Percentiles rank a stretch among this genome's conserved stretches.
Conservation (phyloP, 2,888 invertebrate species). For the Morinoia aosen region DNA sequence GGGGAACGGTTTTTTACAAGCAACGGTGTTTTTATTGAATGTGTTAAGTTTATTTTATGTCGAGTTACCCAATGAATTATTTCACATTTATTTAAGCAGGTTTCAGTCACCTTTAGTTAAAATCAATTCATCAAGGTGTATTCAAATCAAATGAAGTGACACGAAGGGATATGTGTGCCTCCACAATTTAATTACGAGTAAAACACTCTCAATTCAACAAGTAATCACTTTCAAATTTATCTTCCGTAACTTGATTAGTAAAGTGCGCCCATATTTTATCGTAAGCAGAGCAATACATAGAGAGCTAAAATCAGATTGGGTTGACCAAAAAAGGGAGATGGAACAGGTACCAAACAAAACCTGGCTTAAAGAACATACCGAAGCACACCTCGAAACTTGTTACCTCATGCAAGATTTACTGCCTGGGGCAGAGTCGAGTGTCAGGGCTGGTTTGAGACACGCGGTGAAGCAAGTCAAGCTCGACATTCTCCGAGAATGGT, state of each 20-base stretch:
- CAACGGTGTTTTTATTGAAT: too few relatives aligned
- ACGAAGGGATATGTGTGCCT: too few relatives aligned
- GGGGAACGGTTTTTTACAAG: not conserved
- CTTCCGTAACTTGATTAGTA: not conserved
- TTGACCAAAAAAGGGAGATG: not conserved
- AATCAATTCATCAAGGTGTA: too few relatives aligned
- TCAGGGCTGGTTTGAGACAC: not conserved
- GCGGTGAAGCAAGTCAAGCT: not conserved
- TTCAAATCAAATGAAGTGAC: too few relatives aligned
- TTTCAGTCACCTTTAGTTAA: too few relatives aligned
- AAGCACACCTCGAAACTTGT: not conserved
- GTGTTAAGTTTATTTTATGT: too few relatives aligned
- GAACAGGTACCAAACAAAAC: not conserved
- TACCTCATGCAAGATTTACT: not conserved
- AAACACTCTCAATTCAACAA: too few relatives aligned
- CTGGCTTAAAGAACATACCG: not conserved
- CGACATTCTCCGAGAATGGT: not conserved
- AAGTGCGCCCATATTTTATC: not conserved
- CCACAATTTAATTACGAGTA: too few relatives aligned
- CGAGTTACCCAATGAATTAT: too few relatives aligned
- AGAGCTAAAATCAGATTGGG: not conserved
- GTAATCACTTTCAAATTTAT: not conserved
- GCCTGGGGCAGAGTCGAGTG: not conserved
- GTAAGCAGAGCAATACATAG: not conserved
- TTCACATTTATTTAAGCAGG: too few relatives aligned